Evolutionary conservation across 2,888 invertebrate species (phyloP), one percentile per base, ranked within the genome.

Genomic region (Standfussiana lucernea): DNA sequence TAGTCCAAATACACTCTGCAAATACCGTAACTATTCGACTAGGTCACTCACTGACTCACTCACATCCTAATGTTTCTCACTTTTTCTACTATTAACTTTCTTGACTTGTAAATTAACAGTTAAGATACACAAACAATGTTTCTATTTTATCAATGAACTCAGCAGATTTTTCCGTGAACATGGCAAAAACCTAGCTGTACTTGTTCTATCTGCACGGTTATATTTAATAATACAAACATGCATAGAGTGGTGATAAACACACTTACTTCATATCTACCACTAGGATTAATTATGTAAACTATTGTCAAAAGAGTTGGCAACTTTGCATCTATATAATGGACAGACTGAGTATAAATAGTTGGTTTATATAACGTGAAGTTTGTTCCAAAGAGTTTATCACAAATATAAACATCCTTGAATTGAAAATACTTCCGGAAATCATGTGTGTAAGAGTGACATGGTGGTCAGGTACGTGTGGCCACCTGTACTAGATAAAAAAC

Each of bases 361-460:
- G 37, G 8, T 40, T 37, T 32, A 28, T n/a, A 18, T 64, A 37
- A 32, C 3, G 21, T 71, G n/a, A 65, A 78, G 40, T 65, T 65
- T 1, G 28, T 56, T 47, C 2, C 2, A 40, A 77, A 28, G 24
- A 59, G 47, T 42, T 28, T 40, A 40, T 47, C 18, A 62, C 11
- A 65, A 72, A 35, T 45, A 35, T 37, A 72, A 56, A 77, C 53
- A 61, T n/a, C 32, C n/a, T 15, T 64, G 21, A 35, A 35, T 24
- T 50, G n/a, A 28, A 75, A 72, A 50, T 7, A 72, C 21, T 75
- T 40, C 24, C 37, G 53, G 32, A 77, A 45, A 40, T 53, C 18
- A 21, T 71, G 21, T 53, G 13, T 53, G 32, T 37, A 32, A 13
- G n/a, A 72, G 13, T 32, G 71, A n/a, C 28, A 40, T n/a, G 21